Evolutionary conservation across 1,140 invertebrate species (phyloP).

Genomic region (Agraylea sexmaculata): DNA sequence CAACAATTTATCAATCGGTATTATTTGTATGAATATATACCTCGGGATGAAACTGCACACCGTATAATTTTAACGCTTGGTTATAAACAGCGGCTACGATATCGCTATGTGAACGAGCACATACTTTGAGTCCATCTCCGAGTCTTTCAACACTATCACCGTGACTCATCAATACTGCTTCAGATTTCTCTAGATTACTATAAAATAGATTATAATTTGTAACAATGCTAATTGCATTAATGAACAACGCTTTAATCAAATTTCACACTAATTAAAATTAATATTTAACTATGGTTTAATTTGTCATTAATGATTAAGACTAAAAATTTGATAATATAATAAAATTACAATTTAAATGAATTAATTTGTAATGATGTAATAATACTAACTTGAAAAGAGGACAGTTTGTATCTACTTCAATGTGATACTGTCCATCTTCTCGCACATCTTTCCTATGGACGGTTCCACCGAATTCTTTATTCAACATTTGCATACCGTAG

Average conservation of each 20-base stretch:
- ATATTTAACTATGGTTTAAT: no score
- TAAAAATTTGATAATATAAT: no score
- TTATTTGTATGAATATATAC: conserved; percentile 23
- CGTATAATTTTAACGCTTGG: conserved; percentile 84
- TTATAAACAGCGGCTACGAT: conserved; percentile 81
- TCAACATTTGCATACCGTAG: conserved; percentile 99
- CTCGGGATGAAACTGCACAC: conserved; percentile 97
- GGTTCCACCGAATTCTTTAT: conserved; percentile 94
- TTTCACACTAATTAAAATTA: no score
- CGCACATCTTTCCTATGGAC: conserved; percentile 74
- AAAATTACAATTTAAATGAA: no score
- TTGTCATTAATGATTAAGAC: no score
- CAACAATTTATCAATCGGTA: not conserved
- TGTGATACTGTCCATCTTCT: conserved; percentile 90
- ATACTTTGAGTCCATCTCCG: conserved; percentile 73
- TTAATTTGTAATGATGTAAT: no score
- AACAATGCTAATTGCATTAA: no score
- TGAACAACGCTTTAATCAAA: no score
- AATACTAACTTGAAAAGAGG: conserved; percentile 85
- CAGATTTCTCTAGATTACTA: conserved; percentile 75
- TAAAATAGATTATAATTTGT: no score
- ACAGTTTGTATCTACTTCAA: conserved; percentile 82
- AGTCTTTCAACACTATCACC: conserved; percentile 90
- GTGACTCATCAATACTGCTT: conserved; percentile 90
- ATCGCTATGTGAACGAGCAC: conserved; percentile 73